Evolutionary conservation across 2,888 invertebrate species (phyloP), one percentile per base, ranked within the genome.

Genomic region (Phengaris alcon): DNA sequence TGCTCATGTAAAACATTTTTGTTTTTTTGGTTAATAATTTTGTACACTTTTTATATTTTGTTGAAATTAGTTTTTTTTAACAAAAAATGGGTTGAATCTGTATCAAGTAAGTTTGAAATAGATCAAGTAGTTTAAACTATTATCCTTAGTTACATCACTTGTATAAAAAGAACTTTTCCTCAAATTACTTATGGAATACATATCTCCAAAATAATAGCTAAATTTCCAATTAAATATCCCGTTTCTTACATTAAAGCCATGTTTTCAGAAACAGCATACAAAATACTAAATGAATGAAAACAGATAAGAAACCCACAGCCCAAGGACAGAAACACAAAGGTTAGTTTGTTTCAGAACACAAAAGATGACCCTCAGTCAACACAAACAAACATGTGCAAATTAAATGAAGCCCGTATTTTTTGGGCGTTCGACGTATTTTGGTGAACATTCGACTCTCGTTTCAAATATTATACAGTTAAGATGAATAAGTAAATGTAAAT

Each of bases 321-420:
- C 82, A 82, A 84, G 88, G 90, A 84, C 81, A 80, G 79, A 79
- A 82, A 84, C 84, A 90, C 90, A 90, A 90, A 90, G 85, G 85
- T 86, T 85, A 85, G 86, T 87, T 88, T 89, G 86, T 86, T 87
- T 87, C 86, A 81, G 84, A 86, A 86, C 85, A 89, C 88, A 90
- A 90, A 89, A 88, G 86, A 84, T 83, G 83, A 84, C 84, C 87
- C 86, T 85, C 84, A 85, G 84, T 83, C 87, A 87, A 84, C 85
- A 87, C 84, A 85, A 86, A 85, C 86, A 87, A 84, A 87, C 84
- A 84, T 87, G 85, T 74, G 76, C 74, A 77, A 76, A 77, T 75
- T 76, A 78, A 64, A 75, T 75, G 74, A 75, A 55, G 51, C 74
- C 51, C 44, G 74, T 77, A 77, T 75, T 75, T 77, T 76, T 59